phyloP scores from a whole-genome alignment of 2,797 vertebrate species.

The Oryzias sinensis region DNA sequence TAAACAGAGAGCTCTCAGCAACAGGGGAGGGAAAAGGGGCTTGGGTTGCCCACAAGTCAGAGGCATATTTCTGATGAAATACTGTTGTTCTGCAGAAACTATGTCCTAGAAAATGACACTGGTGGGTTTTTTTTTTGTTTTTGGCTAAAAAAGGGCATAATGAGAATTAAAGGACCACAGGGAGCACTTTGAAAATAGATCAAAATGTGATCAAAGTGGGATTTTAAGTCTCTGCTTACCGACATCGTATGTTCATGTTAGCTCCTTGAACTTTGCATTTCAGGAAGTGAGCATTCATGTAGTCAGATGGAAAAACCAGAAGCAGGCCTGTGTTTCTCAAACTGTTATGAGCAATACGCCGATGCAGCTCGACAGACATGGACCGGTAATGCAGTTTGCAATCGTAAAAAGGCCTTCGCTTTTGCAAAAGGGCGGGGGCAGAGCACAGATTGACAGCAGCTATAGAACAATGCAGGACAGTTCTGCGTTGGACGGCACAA shows the following conservation, averaged over 20 bases:
- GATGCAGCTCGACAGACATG: conserved; percentile 45
- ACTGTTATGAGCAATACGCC: conserved; percentile 21
- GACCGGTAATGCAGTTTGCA: conserved; percentile 12
- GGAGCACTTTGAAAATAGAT: no score
- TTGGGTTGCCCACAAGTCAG: no score
- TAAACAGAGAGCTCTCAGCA: no score
- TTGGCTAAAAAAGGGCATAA: no score
- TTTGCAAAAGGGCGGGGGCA: neutral
- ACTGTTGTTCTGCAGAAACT: no score
- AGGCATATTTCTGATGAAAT: no score
- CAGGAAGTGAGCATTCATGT: neutral
- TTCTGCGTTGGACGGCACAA: conserved; percentile 35
- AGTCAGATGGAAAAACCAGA: conserved; percentile 3
- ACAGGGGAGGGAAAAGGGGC: no score
- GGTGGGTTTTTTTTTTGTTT: no score
- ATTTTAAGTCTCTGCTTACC: neutral
- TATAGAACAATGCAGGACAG: conserved; percentile 45
- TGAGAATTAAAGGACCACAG: no score
- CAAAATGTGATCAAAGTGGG: no score
- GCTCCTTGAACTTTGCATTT: conserved; percentile 10
- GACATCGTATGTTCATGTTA: neutral
- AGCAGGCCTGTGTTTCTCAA: conserved; percentile 28
- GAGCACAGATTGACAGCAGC: conserved; percentile 42
- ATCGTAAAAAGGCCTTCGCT: conserved; percentile 16
- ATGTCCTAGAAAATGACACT: no score